These are phyloP conservation scores for Steinernema khuongi DNA, from an alignment of 1,140 invertebrate species.

Conservation along the genomic window DNA sequence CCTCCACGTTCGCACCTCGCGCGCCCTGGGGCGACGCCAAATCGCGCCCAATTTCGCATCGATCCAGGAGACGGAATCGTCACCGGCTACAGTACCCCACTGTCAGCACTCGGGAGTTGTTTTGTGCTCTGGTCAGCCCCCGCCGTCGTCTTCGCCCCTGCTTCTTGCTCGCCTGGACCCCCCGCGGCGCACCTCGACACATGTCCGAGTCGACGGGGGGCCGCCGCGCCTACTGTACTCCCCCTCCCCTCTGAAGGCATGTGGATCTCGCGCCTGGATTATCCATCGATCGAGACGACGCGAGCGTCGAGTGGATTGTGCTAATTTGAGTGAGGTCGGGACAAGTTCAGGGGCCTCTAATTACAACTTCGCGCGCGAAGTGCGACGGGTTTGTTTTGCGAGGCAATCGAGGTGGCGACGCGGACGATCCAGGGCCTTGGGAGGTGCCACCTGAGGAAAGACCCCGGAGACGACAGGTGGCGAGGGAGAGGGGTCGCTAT, in stretches of 20 bases:
- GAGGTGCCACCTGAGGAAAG: too few relatives aligned
- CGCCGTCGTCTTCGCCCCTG: background rate
- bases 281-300: background rate
- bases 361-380: background rate
- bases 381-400: background rate
- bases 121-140: background rate
- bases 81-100: conserved; percentile 1
- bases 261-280: background rate
- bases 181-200: background rate
- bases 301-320: conserved; percentile 2
- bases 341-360: background rate
- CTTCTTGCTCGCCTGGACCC: background rate
- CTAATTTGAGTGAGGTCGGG: conserved; percentile 15
- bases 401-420: background rate
- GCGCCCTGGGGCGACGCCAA: background rate
- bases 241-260: background rate
- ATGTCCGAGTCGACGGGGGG: background rate
- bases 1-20: background rate
- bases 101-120: background rate
- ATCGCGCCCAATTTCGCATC: background rate
- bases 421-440: too few relatives aligned
- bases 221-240: background rate
- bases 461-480: background rate
- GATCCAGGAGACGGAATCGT: too few relatives aligned
- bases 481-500: too few relatives aligned